Evolutionary conservation across 2,888 invertebrate species (phyloP).

Genomic region (Pinctada fucata): DNA sequence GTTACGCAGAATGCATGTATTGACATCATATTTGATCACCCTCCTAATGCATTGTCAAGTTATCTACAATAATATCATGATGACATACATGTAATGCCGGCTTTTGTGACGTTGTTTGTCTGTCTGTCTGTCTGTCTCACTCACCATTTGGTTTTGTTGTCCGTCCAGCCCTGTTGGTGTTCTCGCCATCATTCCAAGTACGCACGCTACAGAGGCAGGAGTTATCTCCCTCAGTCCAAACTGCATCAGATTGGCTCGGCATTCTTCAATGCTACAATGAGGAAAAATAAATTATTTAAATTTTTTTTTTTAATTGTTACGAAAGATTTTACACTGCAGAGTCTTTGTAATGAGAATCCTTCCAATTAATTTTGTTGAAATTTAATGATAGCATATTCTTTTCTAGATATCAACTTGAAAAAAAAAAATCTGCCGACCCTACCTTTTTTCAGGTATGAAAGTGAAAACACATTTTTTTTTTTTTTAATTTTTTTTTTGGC

Average conservation of each 20-base stretch:
- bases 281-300: not conserved
- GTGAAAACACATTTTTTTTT: too few relatives aligned
- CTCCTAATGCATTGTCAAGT: too few relatives aligned
- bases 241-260: slow-evolving; percentile 87
- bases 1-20: too few relatives aligned
- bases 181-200: slow-evolving; percentile 74
- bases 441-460: too few relatives aligned
- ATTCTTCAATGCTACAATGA: slow-evolving; percentile 71
- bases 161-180: slow-evolving; percentile 88
- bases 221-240: slow-evolving; percentile 87
- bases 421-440: too few relatives aligned
- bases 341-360: not conserved
- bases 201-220: slow-evolving; percentile 88
- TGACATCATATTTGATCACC: too few relatives aligned
- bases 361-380: not conserved
- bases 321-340: not conserved
- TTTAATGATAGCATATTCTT: not conserved
- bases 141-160: slow-evolving; percentile 65
- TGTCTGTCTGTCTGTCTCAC: not conserved
- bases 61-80: too few relatives aligned
- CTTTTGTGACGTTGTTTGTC: too few relatives aligned
- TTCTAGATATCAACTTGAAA: too few relatives aligned
- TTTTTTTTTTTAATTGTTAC: not conserved
- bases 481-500: too few relatives aligned
- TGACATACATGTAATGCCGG: too few relatives aligned